Percentiles rank a stretch among this genome's conserved stretches.
These are phyloP conservation scores for Apamea sordens DNA, from an alignment of 2,888 invertebrate species.

Conservation along the genomic window DNA sequence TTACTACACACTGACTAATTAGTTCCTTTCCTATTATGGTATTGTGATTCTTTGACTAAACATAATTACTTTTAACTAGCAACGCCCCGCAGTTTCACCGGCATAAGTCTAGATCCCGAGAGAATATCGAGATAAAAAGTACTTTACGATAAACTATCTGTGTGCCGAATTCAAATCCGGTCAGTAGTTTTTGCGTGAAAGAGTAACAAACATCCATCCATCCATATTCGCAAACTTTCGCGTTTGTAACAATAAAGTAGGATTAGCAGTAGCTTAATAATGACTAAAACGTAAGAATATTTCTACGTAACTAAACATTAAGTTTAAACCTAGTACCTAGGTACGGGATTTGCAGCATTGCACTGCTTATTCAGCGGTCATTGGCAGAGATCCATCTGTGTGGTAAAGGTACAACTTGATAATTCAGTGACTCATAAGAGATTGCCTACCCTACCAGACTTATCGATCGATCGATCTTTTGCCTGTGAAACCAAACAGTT, in stretches of 20 bases:
- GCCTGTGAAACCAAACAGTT: background rate
- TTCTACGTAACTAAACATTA: background rate
- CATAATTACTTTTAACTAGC: background rate
- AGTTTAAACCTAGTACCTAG: too few species aligned
- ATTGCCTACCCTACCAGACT: background rate
- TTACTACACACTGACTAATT: background rate
- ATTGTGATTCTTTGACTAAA: slow-evolving; percentile 2
- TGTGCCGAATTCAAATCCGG: too few species aligned
- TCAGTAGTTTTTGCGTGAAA: too few species aligned
- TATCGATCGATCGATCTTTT: background rate
- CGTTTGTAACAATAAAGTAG: too few species aligned
- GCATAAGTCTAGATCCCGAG: too few species aligned
- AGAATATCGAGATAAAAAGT: too few species aligned
- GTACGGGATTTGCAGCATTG: background rate
- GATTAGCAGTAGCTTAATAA: background rate
- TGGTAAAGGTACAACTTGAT: background rate
- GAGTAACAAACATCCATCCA: too few species aligned
- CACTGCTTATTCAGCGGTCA: background rate
- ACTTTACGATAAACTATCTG: too few species aligned
- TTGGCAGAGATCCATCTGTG: background rate
- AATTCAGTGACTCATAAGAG: background rate
- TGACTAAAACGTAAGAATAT: background rate
- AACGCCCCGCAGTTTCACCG: too few species aligned
- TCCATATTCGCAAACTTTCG: too few species aligned
- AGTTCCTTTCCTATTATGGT: background rate